phyloP scores from a whole-genome alignment of 2,888 invertebrate species.

The Tiliacea citrago region DNA sequence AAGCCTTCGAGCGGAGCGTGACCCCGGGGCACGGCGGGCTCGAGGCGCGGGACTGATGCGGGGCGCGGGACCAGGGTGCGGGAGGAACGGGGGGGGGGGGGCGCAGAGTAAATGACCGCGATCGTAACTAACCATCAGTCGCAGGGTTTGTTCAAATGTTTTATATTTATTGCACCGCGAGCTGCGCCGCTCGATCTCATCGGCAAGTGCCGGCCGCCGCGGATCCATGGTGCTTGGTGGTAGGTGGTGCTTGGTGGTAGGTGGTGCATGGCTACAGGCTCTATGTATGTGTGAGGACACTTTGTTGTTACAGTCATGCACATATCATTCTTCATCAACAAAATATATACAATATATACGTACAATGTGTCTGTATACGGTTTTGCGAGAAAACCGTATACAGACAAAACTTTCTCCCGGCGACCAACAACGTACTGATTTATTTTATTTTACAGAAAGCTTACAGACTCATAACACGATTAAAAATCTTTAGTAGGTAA shows the following conservation, averaged over 20 bases:
- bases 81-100: constrained; percentile 48
- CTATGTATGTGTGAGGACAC: not conserved
- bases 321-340: not conserved
- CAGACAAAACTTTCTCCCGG: too few relatives aligned
- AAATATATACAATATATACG: too few relatives aligned
- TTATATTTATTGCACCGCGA: constrained; percentile 42
- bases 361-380: too few relatives aligned
- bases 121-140: constrained; percentile 60
- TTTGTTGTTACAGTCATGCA: not conserved
- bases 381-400: too few relatives aligned
- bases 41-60: constrained; percentile 6
- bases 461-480: too few relatives aligned
- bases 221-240: not conserved
- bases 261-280: not conserved
- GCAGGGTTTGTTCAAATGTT: constrained; percentile 55
- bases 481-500: too few relatives aligned
- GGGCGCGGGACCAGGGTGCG: not conserved
- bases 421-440: too few relatives aligned
- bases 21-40: constrained; percentile 56
- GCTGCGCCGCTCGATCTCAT: not conserved
- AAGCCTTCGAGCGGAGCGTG: constrained; percentile 66
- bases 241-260: too few relatives aligned
- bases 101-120: constrained; percentile 64
- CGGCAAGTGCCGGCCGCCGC: not conserved
- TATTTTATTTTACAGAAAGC: too few relatives aligned